Percentiles rank a stretch among this genome's conserved stretches.
Conservation (phyloP, 1,140 invertebrate species). For the honey bee (Apis mellifera) region DNA sequence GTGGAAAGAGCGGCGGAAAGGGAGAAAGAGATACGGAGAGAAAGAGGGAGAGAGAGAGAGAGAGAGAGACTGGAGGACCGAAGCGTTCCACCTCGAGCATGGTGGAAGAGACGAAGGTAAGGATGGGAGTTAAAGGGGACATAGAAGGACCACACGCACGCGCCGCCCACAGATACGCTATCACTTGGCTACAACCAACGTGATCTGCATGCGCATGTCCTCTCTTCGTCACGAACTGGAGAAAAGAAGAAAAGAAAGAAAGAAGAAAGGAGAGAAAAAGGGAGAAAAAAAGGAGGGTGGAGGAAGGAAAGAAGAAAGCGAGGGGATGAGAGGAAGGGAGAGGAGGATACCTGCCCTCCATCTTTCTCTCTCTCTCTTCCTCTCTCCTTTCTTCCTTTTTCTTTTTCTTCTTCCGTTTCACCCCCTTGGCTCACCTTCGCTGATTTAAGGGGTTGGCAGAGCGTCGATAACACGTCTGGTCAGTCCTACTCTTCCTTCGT, state of each 20-base stretch:
- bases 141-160: constrained; percentile 79
- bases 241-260: constrained; percentile 26
- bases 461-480: constrained; percentile 63
- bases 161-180: constrained; percentile 80
- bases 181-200: constrained; percentile 78
- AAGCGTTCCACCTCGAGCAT: constrained; percentile 23
- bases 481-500: constrained; percentile 25
- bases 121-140: constrained; percentile 63
- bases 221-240: constrained; percentile 61
- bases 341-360: not conserved
- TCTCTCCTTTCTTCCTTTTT: constrained; percentile 14
- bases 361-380: not conserved
- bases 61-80: constrained; percentile 19
- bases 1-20: not conserved
- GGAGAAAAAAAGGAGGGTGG: not conserved
- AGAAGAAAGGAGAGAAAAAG: not conserved
- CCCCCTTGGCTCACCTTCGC: constrained; percentile 36
- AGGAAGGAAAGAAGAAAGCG: not conserved
- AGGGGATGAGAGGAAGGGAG: constrained; percentile 8
- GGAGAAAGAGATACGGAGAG: not conserved
- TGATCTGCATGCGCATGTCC: constrained; percentile 79
- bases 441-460: constrained; percentile 68
- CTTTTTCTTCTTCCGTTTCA: constrained; percentile 32
- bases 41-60: constrained; percentile 19
- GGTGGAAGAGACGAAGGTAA: constrained; percentile 47